Percentiles rank a stretch among this genome's conserved stretches.
These are phyloP conservation scores for Danaus chrysippus DNA, from an alignment of 2,888 invertebrate species.

Conservation along the genomic window DNA sequence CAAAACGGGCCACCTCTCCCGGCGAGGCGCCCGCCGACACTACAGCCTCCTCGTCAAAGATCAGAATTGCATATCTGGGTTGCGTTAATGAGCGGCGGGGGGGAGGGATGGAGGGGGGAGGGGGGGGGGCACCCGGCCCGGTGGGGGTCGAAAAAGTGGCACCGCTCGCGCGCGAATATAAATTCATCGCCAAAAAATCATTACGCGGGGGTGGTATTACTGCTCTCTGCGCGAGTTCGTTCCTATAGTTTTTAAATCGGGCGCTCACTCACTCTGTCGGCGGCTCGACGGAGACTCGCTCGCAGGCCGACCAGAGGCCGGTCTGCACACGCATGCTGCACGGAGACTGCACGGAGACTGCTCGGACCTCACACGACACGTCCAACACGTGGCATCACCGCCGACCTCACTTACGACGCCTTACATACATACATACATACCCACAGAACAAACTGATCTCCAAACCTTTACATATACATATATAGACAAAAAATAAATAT, in stretches of 20 bases:
- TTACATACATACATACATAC: too few relatives aligned
- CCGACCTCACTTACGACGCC: too few relatives aligned
- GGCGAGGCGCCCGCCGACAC: constrained; percentile 77
- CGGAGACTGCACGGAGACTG: too few relatives aligned
- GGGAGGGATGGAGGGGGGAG: constrained; percentile 79
- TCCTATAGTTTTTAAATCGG: constrained; percentile 78
- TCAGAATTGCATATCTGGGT: constrained; percentile 84
- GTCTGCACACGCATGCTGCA: constrained; percentile 39
- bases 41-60: constrained; percentile 81
- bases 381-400: too few relatives aligned
- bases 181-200: constrained; percentile 93
- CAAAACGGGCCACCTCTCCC: constrained; percentile 77
- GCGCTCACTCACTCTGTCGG: constrained; percentile 64
- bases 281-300: constrained; percentile 39
- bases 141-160: constrained; percentile 78
- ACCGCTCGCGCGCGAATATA: constrained; percentile 83
- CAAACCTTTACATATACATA: too few relatives aligned
- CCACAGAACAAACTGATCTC: too few relatives aligned
- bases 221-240: constrained; percentile 76
- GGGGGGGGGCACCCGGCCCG: constrained; percentile 44
- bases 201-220: constrained; percentile 88
- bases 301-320: constrained; percentile 62
- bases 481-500: too few relatives aligned
- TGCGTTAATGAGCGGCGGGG: constrained; percentile 81
- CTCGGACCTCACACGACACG: too few relatives aligned